Evolutionary conservation across 1,140 invertebrate species (phyloP), one percentile per base, ranked within the genome.

Genomic region (Nasonia longicornis): DNA sequence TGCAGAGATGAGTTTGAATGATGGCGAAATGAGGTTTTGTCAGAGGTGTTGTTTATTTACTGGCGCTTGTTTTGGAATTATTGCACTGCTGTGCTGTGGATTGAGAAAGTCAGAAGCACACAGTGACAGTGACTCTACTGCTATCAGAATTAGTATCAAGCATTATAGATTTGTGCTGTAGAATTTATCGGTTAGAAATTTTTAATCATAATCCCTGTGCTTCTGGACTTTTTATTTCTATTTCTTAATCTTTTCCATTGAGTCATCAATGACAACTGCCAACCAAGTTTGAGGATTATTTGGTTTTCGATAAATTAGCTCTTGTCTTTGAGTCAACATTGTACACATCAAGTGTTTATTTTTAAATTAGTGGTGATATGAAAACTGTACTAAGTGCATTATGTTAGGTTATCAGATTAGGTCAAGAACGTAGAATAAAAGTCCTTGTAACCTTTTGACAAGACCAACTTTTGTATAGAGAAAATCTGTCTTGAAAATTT

Each of bases 351-450:
- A 6, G 52, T 58, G 52, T 58, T 26, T 26, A 58, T 58, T 58
- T 58, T 20, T 58, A n/a, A 58, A 20, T 20, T 58, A 58, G 52
- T 58, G 16, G 2, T 58, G 52, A 58, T 58, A 58, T 58, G 52
- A 58, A n/a, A 58, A 7, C 52, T 58, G 16, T 48, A 48, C 16
- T 58, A 58, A 67, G 10, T 29, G 66, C 66, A 67, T 26, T 71
- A 16, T 71, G 3, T 52, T 22, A 20, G 45, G 71, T 73, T 73
- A 73, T 73, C 71, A 73, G n/a, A 73, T 52, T 73, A 73, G 71
- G 71, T 52, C 71, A 52, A 73, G 71, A n/a, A 26, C 22, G 29
- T 12, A 31, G 42, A 10, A 52, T 73, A 71, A 71, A 45, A 48
- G 22, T 48, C 71, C 45, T 73, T 73, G n/a, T 73, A 73, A 52